phyloP scores from a whole-genome alignment of 2,888 invertebrate species.

The Yponomeuta sedellus region DNA sequence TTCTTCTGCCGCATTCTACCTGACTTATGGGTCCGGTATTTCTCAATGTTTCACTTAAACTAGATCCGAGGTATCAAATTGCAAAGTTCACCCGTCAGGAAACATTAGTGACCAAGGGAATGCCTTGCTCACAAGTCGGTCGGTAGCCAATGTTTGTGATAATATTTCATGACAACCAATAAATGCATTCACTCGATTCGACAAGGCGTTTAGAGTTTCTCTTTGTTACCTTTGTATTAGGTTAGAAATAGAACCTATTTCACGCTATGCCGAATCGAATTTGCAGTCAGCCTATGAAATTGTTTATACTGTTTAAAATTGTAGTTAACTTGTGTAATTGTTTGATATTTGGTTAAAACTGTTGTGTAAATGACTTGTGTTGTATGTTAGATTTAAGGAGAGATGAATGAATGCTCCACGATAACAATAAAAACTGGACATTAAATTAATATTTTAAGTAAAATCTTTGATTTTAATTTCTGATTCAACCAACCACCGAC shows the following conservation, averaged over 20 bases:
- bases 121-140: neutral
- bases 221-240: too few species aligned
- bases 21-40: constrained; percentile 1
- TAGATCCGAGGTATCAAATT: neutral
- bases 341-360: neutral
- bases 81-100: neutral
- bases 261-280: neutral
- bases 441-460: constrained; percentile 61
- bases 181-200: neutral
- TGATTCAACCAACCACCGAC: neutral
- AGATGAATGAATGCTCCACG: neutral
- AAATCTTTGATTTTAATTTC: constrained; percentile 28
- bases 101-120: neutral
- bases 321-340: neutral
- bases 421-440: constrained; percentile 20
- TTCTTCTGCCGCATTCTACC: neutral
- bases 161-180: neutral
- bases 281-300: neutral
- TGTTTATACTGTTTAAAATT: constrained; percentile 1
- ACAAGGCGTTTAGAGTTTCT: neutral
- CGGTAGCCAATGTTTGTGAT: neutral
- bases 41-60: neutral
- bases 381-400: constrained; percentile 7
- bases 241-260: neutral
- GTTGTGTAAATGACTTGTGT: constrained; percentile 4